These are phyloP conservation scores for Phylloscopus whistleri DNA, from an alignment of 2,113 vertebrate genomes.

Conservation along the genomic window DNA sequence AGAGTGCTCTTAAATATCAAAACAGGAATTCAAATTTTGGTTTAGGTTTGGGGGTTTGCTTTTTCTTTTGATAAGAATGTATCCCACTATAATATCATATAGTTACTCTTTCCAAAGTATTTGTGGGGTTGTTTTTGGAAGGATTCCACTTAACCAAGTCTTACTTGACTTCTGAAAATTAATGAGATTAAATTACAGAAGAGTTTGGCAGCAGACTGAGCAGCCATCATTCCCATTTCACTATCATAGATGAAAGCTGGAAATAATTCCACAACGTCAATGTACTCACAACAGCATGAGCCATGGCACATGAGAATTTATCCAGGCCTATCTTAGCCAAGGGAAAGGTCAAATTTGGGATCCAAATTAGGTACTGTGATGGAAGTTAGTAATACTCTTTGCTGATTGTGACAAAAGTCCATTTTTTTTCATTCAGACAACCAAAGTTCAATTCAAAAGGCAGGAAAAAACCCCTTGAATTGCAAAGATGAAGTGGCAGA, in stretches of 20 bases:
- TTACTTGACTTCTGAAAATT: not conserved
- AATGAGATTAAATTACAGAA: not conserved
- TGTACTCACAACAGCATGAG: not conserved
- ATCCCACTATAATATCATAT: not conserved
- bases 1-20: not conserved
- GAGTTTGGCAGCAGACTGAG: not conserved
- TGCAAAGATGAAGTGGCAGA: not conserved
- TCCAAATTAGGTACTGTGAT: not conserved
- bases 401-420: not conserved
- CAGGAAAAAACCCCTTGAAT: not conserved
- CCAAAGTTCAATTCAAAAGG: not conserved
- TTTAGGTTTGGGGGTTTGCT: not conserved
- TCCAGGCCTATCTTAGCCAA: not conserved
- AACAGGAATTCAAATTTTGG: not conserved
- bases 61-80: not conserved
- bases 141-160: not conserved
- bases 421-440: not conserved
- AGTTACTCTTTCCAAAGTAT: not conserved
- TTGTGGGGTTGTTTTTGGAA: not conserved
- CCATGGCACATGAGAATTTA: not conserved
- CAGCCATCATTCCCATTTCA: not conserved
- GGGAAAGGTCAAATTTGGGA: not conserved
- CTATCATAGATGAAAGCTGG: not conserved
- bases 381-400: not conserved
- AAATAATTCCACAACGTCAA: not conserved